These are phyloP conservation scores for Chaetura pelagica DNA, from an alignment of 2,113 vertebrate species.

Conservation along the genomic window DNA sequence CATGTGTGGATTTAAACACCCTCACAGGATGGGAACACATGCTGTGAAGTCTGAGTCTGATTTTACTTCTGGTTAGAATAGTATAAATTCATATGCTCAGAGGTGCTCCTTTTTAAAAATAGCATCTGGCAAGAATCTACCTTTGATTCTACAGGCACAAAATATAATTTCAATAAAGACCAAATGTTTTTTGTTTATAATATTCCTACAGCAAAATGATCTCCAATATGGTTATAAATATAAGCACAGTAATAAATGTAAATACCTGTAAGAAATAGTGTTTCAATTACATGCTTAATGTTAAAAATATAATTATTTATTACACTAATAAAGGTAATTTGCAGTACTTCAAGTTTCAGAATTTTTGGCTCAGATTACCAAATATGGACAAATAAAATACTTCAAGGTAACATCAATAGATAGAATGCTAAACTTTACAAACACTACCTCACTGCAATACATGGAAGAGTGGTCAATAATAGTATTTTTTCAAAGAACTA, in stretches of 20 bases:
- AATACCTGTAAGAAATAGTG: background rate
- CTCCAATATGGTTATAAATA: background rate
- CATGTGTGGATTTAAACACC: background rate
- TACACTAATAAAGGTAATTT: background rate
- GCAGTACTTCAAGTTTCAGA: background rate
- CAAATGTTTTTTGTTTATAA: background rate
- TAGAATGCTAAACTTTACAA: background rate
- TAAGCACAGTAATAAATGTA: background rate
- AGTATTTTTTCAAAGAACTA: conserved; percentile 8
- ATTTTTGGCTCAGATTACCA: background rate
- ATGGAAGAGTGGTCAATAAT: conserved; percentile 1
- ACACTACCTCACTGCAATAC: background rate
- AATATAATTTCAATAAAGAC: background rate
- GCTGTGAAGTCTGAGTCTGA: background rate
- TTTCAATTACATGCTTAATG: background rate
- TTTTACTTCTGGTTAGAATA: background rate
- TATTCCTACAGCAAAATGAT: background rate
- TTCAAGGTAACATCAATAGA: background rate
- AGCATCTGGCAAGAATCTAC: background rate
- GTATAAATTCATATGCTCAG: background rate
- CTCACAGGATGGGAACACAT: background rate
- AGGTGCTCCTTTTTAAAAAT: background rate
- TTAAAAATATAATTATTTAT: background rate
- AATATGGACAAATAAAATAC: background rate
- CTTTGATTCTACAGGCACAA: background rate